A percentile compares a stretch with the other conserved stretches of the same genome.
These are phyloP conservation scores for Riptortus pedestris DNA, from an alignment of 1,140 invertebrate genomes.

Conservation along the genomic window DNA sequence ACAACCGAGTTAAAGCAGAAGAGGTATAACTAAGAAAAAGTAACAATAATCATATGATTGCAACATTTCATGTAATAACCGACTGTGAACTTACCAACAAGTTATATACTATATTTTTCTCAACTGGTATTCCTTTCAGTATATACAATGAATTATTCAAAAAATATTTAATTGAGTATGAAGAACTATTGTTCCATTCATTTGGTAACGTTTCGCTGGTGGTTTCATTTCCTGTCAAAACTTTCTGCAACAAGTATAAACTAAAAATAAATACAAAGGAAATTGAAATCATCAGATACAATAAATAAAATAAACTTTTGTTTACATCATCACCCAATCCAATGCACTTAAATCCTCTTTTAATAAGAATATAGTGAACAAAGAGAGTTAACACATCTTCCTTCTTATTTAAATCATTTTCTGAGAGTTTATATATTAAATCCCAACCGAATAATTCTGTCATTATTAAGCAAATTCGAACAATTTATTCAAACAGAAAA, in stretches of 20 bases:
- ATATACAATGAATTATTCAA: constrained; percentile 53
- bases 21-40: too few relatives aligned
- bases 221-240: constrained; percentile 46
- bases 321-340: constrained; percentile 58
- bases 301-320: constrained; percentile 8
- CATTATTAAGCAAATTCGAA: constrained; percentile 11
- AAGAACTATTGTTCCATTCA: constrained; percentile 46
- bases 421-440: constrained; percentile 50
- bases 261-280: not conserved
- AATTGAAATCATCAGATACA: not conserved
- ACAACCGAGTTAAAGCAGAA: too few relatives aligned
- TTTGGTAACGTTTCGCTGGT: constrained; percentile 56
- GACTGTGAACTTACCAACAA: constrained; percentile 44
- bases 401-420: constrained; percentile 50
- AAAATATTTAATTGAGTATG: constrained; percentile 55
- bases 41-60: too few relatives aligned
- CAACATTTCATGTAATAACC: too few relatives aligned
- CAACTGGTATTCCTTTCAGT: constrained; percentile 50
- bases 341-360: constrained; percentile 57
- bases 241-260: constrained; percentile 41
- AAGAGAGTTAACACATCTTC: constrained; percentile 58
- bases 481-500: not conserved
- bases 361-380: constrained; percentile 58
- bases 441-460: constrained; percentile 57
- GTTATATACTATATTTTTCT: constrained; percentile 52